A percentile compares a stretch with the other conserved stretches of the same genome.
Evolutionary conservation across 2,797 vertebrate genomes (phyloP).

Genomic region (Yasuhikotakia modesta): DNA sequence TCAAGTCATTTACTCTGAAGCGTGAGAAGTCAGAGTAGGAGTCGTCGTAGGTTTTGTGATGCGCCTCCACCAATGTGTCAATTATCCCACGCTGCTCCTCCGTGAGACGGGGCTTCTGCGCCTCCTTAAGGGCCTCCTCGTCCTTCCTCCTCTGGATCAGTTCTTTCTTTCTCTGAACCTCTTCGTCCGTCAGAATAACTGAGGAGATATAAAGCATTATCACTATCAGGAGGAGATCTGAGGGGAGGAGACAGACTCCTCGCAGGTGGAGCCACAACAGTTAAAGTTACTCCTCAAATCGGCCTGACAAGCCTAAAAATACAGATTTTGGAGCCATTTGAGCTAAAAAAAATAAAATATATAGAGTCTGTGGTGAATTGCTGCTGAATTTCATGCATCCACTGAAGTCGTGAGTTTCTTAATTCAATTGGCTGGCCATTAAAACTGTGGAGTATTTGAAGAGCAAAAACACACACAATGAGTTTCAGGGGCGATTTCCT

Average conservation of each 20-base stretch:
- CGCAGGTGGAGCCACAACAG: neutral
- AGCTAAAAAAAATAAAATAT: no score
- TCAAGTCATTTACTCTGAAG: conserved; percentile 82
- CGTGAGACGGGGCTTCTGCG: conserved; percentile 82
- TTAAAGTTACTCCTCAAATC: no score
- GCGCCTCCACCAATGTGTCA: conserved; percentile 85
- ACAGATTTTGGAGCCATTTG: no score
- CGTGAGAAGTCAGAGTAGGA: conserved; percentile 90
- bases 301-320: no score
- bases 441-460: no score
- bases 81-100: conserved; percentile 91
- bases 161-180: conserved; percentile 95
- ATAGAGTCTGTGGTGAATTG: no score
- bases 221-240: neutral
- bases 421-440: no score
- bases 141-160: conserved; percentile 93
- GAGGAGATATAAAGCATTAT: conserved; percentile 31
- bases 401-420: no score
- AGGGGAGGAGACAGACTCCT: no score
- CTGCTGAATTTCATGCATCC: no score
- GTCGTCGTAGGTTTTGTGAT: conserved; percentile 93
- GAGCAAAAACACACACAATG: no score
- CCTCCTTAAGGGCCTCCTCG: conserved; percentile 88
- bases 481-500: no score
- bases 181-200: conserved; percentile 98